Evolutionary conservation across 2,888 invertebrate genomes (phyloP).

Genomic region (Drosophila colorata): DNA sequence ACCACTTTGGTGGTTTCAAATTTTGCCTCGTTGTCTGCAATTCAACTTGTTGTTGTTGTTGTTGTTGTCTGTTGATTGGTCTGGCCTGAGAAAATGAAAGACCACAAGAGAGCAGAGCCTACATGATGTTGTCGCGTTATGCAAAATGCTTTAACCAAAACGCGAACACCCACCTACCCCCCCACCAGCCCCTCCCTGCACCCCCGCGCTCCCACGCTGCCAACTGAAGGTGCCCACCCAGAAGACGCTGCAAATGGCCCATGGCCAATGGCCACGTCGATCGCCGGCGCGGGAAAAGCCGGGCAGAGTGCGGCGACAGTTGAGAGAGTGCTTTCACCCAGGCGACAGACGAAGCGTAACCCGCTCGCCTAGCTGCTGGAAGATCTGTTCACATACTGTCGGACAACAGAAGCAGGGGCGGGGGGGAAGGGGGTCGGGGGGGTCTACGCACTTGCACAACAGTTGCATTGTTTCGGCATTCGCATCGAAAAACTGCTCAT

Average conservation of each 20-base stretch:
- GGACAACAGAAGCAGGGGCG: no score
- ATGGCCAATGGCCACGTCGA: constrained; percentile 45
- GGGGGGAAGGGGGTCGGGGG: not conserved
- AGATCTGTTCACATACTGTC: constrained; percentile 69
- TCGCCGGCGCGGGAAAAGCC: no score
- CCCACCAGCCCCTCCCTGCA: constrained; percentile 2
- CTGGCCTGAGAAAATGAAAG: constrained; percentile 54
- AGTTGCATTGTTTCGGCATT: constrained; percentile 66
- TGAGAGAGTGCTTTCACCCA: constrained; percentile 67
- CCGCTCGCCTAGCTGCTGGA: constrained; percentile 44
- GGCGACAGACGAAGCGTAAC: constrained; percentile 59
- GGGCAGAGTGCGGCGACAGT: not conserved
- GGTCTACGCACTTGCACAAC: constrained; percentile 66
- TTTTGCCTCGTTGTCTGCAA: constrained; percentile 29
- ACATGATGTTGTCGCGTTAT: constrained; percentile 77
- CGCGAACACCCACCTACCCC: constrained; percentile 7
- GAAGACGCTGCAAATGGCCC: constrained; percentile 55
- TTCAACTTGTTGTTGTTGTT: constrained; percentile 24
- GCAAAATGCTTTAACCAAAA: constrained; percentile 56
- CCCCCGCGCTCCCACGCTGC: constrained; percentile 21
- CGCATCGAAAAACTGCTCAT: constrained; percentile 59
- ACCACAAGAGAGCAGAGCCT: constrained; percentile 36
- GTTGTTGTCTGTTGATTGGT: constrained; percentile 44
- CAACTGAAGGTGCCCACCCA: constrained; percentile 65
- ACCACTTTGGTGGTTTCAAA: constrained; percentile 46